These are phyloP conservation scores for Gymnoscopelus microlampas DNA, from an alignment of 2,797 vertebrate genomes.

Conservation along the genomic window DNA sequence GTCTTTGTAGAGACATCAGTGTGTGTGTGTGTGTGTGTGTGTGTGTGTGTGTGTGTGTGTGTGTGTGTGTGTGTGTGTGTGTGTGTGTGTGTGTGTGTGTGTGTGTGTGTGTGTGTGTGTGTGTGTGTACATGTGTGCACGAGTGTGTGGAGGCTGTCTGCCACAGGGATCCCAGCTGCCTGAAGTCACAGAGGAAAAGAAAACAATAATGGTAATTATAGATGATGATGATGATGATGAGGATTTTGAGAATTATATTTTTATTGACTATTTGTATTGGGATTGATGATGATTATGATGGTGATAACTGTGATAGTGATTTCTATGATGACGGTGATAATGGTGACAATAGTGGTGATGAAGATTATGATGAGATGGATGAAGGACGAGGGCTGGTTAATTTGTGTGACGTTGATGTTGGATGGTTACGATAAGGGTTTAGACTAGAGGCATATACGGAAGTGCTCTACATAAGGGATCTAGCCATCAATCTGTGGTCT, in stretches of 20 bases:
- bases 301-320: conserved; percentile 20
- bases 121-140: background rate
- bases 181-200: conserved; percentile 45
- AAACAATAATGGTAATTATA: background rate
- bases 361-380: conserved; percentile 16
- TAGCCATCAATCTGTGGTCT: too few species aligned
- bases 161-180: conserved; percentile 41
- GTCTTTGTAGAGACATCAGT: conserved; percentile 28
- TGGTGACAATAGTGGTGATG: conserved; percentile 3
- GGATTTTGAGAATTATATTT: conserved; percentile 13
- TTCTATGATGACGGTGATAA: background rate
- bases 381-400: conserved; percentile 3
- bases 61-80: background rate
- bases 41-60: too few species aligned
- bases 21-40: too few species aligned
- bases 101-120: conserved; percentile 4
- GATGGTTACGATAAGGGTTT: background rate
- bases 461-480: too few species aligned
- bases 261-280: too few species aligned
- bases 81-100: conserved; percentile 11
- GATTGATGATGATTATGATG: conserved; percentile 10
- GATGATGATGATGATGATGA: conserved; percentile 22
- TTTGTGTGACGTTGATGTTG: background rate
- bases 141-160: background rate
- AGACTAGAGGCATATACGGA: too few species aligned